Evolutionary conservation across 2,113 vertebrate species (phyloP), one percentile per base, ranked within the genome.

Genomic region (Dunckerocampus dactyliophorus): DNA sequence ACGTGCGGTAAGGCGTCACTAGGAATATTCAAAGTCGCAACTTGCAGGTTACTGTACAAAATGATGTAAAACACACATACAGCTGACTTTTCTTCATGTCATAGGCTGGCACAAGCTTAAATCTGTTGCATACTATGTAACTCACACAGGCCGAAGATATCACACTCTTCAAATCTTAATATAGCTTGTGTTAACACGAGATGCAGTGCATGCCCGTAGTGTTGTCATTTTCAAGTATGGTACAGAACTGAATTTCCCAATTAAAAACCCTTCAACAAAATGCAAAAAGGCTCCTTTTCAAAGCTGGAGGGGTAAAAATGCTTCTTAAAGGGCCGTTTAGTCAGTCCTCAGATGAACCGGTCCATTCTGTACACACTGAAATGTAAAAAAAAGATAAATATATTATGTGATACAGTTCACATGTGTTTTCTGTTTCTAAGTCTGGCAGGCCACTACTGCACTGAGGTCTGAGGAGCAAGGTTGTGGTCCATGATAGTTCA

Each of bases 401-500:
- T 16, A 61, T 45, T 54, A 55, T 67, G 47, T 3, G 4, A 49
- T 1, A 31, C 51, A 59, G 34, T 64, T 64, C 57, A 43, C 39
- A 42, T 56, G 42, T 61, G 59, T 55, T 49, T 66, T 69, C 63
- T 46, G 62, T 49, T 66, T 71, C 65, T 46, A 64, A 62, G 47
- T 80, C 52, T 75, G 65, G 63, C 53, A 64, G 45, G 63, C 56
- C 62, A 65, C 67, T 59, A 57, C 57, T 74, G 76, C 74, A 69
- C 76, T 53, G 49, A 56, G 66, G 69, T 68, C 59, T 66, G 63
- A 65, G 67, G 73, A 76, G 76, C 28, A 51, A 78, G 58, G 59
- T 63, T 62, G 72, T 58, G 63, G 81, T 84, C 84, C 82, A 77
- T 74, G 80, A 75, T 66, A 67, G 67, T 85, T 73, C 86, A 79